Conservation (phyloP, 1,140 invertebrate genomes). For the Plodia interpunctella region DNA sequence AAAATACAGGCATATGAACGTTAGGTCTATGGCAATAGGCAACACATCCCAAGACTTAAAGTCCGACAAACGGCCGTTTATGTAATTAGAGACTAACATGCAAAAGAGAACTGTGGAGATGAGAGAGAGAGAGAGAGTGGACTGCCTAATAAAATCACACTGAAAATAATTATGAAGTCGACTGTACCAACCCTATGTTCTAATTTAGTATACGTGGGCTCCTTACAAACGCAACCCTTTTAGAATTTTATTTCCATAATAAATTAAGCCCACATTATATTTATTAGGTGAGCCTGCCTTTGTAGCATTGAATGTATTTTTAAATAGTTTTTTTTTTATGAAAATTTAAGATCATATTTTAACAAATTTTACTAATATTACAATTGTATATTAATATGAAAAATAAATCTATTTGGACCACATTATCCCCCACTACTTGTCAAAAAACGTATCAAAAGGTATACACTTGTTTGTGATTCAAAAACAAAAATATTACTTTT, state of each 20-base stretch:
- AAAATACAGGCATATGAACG: too few species aligned
- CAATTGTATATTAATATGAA: too few species aligned
- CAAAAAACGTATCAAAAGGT: too few species aligned
- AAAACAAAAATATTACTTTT: conserved; percentile 14
- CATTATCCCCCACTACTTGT: too few species aligned
- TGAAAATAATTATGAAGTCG: neutral
- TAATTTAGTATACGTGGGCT: neutral
- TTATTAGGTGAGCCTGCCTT: neutral
- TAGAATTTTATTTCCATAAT: conserved; percentile 3
- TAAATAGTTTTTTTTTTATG: too few species aligned
- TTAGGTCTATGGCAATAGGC: too few species aligned
- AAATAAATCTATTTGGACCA: too few species aligned
- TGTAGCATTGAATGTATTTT: neutral
- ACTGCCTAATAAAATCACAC: neutral
- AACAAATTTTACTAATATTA: too few species aligned
- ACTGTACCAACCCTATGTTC: neutral
- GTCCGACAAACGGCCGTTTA: too few species aligned
- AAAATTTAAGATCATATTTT: too few species aligned
- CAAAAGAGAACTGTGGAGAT: neutral
- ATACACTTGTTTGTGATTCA: neutral
- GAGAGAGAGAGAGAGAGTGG: neutral
- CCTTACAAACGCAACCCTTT: neutral
- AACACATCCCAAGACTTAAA: too few species aligned
- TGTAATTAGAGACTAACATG: too few species aligned
- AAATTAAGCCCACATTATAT: neutral